These are phyloP conservation scores for Melanostoma mellinum DNA, from an alignment of 2,888 invertebrate species.

Conservation along the genomic window DNA sequence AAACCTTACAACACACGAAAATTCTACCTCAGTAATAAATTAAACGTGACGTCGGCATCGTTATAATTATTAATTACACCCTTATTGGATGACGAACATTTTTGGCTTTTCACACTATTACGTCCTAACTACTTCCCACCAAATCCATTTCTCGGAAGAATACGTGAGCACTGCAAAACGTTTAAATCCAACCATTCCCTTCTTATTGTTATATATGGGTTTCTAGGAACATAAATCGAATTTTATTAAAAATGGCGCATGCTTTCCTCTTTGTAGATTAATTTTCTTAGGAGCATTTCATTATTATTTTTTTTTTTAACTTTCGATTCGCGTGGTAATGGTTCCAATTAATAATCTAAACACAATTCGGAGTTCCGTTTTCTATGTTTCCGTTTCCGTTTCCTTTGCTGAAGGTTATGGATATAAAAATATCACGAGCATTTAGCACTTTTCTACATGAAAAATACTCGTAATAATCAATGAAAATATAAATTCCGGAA, in stretches of 20 bases:
- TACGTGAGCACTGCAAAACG: no score
- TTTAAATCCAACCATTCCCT: no score
- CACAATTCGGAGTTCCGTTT: slow-evolving; percentile 46
- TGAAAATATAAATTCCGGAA: neutral
- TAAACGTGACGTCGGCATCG: no score
- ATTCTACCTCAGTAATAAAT: no score
- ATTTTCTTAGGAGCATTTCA: neutral
- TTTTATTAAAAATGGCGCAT: neutral
- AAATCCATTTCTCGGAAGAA: no score
- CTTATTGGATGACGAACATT: no score
- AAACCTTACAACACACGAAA: no score
- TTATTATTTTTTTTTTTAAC: slow-evolving; percentile 34
- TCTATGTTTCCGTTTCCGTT: slow-evolving; percentile 35
- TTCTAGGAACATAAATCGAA: no score
- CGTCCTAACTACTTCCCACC: no score
- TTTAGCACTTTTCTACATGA: slow-evolving; percentile 28
- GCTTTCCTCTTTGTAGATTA: slow-evolving; percentile 10
- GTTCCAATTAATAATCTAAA: slow-evolving; percentile 52
- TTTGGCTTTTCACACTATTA: no score
- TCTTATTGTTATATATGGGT: no score
- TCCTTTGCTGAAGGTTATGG: slow-evolving; percentile 14
- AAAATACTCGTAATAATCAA: neutral
- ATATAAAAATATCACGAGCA: slow-evolving; percentile 38
- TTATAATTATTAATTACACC: no score
- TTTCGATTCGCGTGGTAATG: slow-evolving; percentile 53